Conservation (phyloP, 2,113 vertebrate genomes). For the Nerophis ophidion region DNA sequence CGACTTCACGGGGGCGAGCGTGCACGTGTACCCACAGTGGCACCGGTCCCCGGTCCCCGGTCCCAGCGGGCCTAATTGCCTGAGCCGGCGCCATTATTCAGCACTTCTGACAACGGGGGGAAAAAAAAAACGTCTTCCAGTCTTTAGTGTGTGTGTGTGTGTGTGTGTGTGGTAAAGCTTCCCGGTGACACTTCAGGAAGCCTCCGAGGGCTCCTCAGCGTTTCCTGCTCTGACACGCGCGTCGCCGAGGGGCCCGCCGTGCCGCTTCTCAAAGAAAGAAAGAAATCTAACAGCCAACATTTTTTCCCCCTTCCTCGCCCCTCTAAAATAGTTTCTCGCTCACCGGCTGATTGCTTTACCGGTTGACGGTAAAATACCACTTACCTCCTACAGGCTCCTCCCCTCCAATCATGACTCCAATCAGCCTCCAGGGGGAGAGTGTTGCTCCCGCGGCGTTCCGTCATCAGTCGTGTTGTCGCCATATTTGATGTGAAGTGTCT, state of each 20-base stretch:
- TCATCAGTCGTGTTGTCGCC: conserved; percentile 36
- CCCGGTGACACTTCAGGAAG: conserved; percentile 57
- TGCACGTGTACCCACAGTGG: conserved; percentile 19
- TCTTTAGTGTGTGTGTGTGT: conserved; percentile 16
- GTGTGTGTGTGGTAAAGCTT: conserved; percentile 23
- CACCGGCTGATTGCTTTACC: too few species aligned
- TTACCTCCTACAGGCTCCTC: conserved; percentile 6
- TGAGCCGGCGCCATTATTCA: conserved; percentile 62
- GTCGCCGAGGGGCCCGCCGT: conserved; percentile 24
- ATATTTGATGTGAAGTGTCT: too few species aligned
- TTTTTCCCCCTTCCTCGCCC: neutral
- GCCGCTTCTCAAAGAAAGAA: neutral
- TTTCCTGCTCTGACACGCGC: conserved; percentile 61
- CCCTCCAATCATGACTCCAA: conserved; percentile 49
- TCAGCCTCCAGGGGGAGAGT: conserved; percentile 31
- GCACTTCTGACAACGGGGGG: conserved; percentile 52
- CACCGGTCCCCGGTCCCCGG: conserved; percentile 34
- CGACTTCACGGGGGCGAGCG: conserved; percentile 20
- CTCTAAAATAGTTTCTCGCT: neutral
- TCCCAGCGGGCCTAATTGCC: conserved; percentile 64
- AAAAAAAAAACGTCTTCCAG: conserved; percentile 13
- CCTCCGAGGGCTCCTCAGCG: conserved; percentile 44
- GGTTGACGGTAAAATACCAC: too few species aligned
- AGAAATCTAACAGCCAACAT: neutral
- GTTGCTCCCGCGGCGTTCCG: conserved; percentile 38